Conservation (phyloP, 2,888 invertebrate genomes). For the Drosophila vallismaia region DNA sequence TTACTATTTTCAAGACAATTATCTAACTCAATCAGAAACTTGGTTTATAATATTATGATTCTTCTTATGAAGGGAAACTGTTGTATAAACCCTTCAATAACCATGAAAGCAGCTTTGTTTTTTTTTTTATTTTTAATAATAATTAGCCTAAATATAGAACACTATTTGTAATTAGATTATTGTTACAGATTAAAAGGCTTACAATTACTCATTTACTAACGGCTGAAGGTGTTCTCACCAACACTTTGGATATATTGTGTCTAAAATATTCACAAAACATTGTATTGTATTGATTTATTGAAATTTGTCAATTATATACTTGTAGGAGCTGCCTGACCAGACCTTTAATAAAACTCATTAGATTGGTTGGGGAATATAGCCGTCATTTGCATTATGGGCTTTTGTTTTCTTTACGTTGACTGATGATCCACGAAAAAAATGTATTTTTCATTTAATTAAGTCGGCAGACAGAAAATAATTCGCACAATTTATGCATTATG, state of each 20-base stretch:
- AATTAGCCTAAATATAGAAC: not conserved
- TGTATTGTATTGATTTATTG: constrained; percentile 44
- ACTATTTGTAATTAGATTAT: constrained; percentile 25
- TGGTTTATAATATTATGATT: not conserved
- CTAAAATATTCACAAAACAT: constrained; percentile 7
- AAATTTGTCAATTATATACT: constrained; percentile 6
- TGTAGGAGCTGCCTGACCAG: constrained; percentile 4
- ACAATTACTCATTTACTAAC: not conserved
- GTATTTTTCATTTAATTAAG: constrained; percentile 67
- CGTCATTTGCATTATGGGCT: not conserved
- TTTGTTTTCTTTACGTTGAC: constrained; percentile 22
- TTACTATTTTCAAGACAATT: not conserved
- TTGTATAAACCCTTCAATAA: not conserved
- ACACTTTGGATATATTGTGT: constrained; percentile 7
- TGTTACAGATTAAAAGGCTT: constrained; percentile 8
- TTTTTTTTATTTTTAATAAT: constrained; percentile 7
- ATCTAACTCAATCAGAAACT: not conserved
- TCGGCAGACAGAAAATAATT: constrained; percentile 65
- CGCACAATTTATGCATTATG: constrained; percentile 62
- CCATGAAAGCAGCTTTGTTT: not conserved
- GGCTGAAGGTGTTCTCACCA: constrained; percentile 32
- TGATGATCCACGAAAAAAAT: constrained; percentile 27
- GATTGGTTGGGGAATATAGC: not conserved
- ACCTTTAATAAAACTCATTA: constrained; percentile 35
- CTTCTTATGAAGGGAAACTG: not conserved